Evolutionary conservation across 2,888 invertebrate genomes (phyloP).

Genomic region (Napeogenes inachia): DNA sequence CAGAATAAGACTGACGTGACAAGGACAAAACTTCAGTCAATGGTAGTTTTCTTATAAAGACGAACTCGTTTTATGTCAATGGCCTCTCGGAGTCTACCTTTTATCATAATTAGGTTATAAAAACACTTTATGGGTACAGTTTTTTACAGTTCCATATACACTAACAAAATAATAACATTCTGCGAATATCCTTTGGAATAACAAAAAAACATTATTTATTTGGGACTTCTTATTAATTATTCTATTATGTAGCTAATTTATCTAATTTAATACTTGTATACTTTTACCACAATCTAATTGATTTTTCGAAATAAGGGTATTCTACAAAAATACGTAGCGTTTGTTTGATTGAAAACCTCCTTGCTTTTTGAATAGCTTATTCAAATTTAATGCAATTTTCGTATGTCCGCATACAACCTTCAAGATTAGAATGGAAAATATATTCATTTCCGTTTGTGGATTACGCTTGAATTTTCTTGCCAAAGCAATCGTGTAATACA

Average conservation of each 20-base stretch:
- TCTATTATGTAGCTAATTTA: no score
- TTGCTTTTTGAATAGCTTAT: slow-evolving; percentile 12
- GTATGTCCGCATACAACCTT: slow-evolving; percentile 17
- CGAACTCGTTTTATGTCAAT: slow-evolving; percentile 6
- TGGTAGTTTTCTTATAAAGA: slow-evolving; percentile 3
- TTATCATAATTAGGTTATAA: slow-evolving; percentile 5
- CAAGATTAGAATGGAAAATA: slow-evolving; percentile 23
- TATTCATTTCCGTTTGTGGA: slow-evolving; percentile 27
- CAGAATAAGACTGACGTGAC: neutral
- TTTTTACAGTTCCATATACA: neutral
- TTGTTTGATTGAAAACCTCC: slow-evolving; percentile 2
- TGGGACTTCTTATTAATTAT: no score
- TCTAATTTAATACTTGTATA: no score
- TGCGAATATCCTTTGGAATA: neutral
- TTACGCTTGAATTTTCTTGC: slow-evolving; percentile 22
- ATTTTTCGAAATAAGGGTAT: no score
- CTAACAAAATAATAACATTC: neutral
- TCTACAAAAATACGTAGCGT: no score
- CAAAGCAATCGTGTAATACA: slow-evolving; percentile 20
- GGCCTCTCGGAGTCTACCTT: neutral
- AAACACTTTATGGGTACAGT: neutral
- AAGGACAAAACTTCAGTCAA: neutral
- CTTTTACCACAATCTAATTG: no score
- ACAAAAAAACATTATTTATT: no score
- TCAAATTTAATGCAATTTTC: slow-evolving; percentile 19